Evolutionary conservation across 2,888 invertebrate species (phyloP), one percentile per base, ranked within the genome.

Genomic region (Teleogryllus oceanicus): DNA sequence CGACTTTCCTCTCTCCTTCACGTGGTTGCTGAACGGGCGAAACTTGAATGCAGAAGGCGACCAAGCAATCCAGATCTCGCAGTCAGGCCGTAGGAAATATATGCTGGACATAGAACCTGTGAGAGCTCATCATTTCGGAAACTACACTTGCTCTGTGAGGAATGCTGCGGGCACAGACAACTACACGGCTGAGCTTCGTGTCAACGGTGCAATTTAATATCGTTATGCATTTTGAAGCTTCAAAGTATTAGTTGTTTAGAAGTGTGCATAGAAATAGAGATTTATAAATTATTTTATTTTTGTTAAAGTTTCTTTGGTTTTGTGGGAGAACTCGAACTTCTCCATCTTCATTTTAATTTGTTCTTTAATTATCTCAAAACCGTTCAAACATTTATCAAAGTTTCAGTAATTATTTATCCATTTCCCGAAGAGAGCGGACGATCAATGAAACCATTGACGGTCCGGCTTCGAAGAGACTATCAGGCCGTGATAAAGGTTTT

Each of bases 1-100:
- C 82, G 94, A 95, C 87, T 88, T 91, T 80, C 94, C 94, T 2
- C 89, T 94, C 85, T 89, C 90, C 81, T 91, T 94, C 78, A 88
- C 89, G 37, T 95, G 94, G 94, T 86, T 85, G 79, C 88, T 89
- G 84, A 88, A 89, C 83, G 74, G 49, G 24, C 20, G 20, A 37
- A 50, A 78, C 18, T n/a, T 78, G 49, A 2, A 16, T 20, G n/a
- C 74, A 18, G 51, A 51, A 50, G 78, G n/a, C 20, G 78, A 24
- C 24, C 13, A n/a, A 18, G 62, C 62, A n/a, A 62, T 62, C 13
- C 18, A 89, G 16, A 87, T 89, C 77, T 87, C 89, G 49, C 88
- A 89, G 76, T 90, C 89, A 80, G 92, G 90, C 82, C 91, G 91
- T 84, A 89, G 91, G 86, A 89, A 91, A 62, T 92, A 91, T 84